These are phyloP conservation scores for Xyrichtys novacula DNA, from an alignment of 2,797 vertebrate species.

Conservation along the genomic window DNA sequence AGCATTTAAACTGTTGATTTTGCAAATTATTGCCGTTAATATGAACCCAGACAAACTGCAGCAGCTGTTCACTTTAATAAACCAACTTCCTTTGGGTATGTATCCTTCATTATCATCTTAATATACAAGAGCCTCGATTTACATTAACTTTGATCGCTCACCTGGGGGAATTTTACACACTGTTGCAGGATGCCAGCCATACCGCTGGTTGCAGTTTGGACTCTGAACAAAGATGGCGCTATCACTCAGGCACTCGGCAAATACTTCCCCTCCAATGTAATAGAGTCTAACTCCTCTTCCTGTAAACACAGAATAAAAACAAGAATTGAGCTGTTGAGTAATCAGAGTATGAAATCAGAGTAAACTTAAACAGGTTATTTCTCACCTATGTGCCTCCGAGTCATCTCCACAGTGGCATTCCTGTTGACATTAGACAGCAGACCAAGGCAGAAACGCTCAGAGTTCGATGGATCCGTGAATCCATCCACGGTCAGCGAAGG, in stretches of 20 bases:
- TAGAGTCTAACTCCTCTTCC: conserved; percentile 98
- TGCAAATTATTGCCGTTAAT: no score
- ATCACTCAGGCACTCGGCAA: conserved; percentile 99
- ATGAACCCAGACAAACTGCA: neutral
- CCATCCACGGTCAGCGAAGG: conserved; percentile 97
- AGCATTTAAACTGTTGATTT: no score
- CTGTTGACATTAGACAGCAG: conserved; percentile 97
- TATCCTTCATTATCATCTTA: no score
- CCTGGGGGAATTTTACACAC: conserved; percentile 99
- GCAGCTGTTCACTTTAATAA: neutral
- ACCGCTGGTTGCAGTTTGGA: conserved; percentile 99
- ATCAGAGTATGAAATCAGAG: neutral
- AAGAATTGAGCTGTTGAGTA: neutral
- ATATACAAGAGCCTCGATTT: no score
- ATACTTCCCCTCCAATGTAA: conserved; percentile 99
- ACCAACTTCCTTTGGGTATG: no score
- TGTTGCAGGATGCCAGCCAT: conserved; percentile 99
- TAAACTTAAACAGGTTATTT: neutral
- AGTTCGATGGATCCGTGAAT: conserved; percentile 98
- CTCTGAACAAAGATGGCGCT: conserved; percentile 99
- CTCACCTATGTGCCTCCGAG: conserved; percentile 96
- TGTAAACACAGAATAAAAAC: conserved; percentile 61
- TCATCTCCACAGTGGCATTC: conserved; percentile 99
- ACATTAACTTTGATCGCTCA: conserved; percentile 58
- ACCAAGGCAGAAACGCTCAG: conserved; percentile 97